A percentile compares a stretch with the other conserved stretches of the same genome.
Evolutionary conservation across 2,797 vertebrate genomes (phyloP).

Genomic region (Telmatherina bonti): DNA sequence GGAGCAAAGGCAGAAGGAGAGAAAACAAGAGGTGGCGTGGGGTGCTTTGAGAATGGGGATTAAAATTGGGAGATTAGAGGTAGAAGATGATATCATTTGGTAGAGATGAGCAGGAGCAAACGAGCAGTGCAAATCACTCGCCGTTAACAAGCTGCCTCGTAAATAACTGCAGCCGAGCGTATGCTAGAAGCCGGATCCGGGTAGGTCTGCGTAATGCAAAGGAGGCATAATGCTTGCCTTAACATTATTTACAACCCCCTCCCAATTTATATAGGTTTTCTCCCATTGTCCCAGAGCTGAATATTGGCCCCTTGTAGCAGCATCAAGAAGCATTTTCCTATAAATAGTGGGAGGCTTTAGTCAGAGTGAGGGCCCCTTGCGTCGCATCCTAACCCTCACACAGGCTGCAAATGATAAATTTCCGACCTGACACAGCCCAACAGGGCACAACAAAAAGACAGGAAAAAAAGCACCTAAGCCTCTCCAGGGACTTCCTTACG

Average conservation of each 20-base stretch:
- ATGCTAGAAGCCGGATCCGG: conserved; percentile 52
- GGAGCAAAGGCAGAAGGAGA: conserved; percentile 35
- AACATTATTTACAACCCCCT: conserved; percentile 74
- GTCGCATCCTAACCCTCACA: conserved; percentile 33
- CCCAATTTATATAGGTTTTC: conserved; percentile 53
- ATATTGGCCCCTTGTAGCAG: conserved; percentile 46
- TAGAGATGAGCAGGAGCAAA: conserved; percentile 82
- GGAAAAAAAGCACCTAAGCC: conserved; percentile 10
- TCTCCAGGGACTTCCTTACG: conserved; percentile 23
- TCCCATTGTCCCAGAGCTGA: conserved; percentile 36
- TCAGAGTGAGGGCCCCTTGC: conserved; percentile 34
- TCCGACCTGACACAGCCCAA: neutral
- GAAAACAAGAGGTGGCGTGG: conserved; percentile 47
- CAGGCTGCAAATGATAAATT: conserved; percentile 23
- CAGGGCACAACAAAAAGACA: conserved; percentile 11
- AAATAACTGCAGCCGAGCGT: conserved; percentile 77
- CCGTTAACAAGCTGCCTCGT: conserved; percentile 84
- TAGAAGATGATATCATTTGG: conserved; percentile 83
- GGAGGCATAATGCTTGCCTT: conserved; percentile 71
- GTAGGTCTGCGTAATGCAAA: conserved; percentile 52
- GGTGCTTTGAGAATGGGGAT: conserved; percentile 66
- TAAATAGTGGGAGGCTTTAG: conserved; percentile 48
- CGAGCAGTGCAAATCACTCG: conserved; percentile 83
- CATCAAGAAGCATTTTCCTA: conserved; percentile 44
- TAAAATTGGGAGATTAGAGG: conserved; percentile 77